Percentiles rank a stretch among this genome's conserved stretches.
These are phyloP conservation scores for Perodicticus potto DNA, from an alignment of 2,797 vertebrate genomes.

Conservation along the genomic window DNA sequence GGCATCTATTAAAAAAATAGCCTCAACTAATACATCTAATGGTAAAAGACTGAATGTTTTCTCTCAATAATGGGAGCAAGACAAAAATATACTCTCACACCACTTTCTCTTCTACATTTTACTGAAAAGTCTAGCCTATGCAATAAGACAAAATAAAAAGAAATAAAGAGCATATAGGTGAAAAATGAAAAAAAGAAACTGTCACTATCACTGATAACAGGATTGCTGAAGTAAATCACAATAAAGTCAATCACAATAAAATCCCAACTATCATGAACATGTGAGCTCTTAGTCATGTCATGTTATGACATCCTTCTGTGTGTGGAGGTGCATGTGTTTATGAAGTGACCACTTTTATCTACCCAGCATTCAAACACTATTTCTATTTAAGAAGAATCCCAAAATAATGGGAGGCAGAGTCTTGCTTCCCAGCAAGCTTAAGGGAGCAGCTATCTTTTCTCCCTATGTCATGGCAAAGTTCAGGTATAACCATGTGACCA, in stretches of 20 bases:
- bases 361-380: not conserved
- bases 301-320: not conserved
- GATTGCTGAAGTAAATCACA: not conserved
- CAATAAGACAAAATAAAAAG: not conserved
- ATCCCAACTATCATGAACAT: not conserved
- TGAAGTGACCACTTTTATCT: not conserved
- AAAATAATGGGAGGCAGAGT: not conserved
- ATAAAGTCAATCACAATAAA: not conserved
- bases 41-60: not conserved
- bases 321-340: not conserved
- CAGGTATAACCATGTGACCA: not conserved
- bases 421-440: not conserved
- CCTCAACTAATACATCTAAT: not conserved
- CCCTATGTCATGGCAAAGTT: not conserved
- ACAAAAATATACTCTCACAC: not conserved
- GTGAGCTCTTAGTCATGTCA: not conserved
- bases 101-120: not conserved
- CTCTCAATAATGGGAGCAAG: not conserved
- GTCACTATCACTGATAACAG: not conserved
- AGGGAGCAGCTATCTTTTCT: not conserved
- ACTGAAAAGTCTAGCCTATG: not conserved
- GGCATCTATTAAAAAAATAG: not conserved
- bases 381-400: not conserved
- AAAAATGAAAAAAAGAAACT: not conserved
- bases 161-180: not conserved